These are phyloP conservation scores for Myotis daubentonii DNA, from an alignment of 2,797 vertebrate species.

Conservation along the genomic window DNA sequence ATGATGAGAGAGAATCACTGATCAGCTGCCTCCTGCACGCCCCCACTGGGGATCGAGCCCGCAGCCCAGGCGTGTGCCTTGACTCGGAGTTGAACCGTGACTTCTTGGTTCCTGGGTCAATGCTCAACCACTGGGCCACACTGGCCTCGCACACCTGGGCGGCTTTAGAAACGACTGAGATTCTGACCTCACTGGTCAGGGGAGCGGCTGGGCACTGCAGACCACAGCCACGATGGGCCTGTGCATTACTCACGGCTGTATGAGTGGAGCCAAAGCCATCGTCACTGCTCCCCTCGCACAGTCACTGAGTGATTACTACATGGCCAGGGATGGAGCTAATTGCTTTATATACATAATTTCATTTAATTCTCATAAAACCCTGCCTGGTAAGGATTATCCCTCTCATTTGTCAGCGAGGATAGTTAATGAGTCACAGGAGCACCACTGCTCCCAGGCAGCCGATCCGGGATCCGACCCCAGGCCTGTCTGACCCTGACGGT, in stretches of 20 bases:
- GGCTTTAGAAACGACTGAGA: not conserved
- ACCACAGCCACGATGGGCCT: not conserved
- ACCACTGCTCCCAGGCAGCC: not conserved
- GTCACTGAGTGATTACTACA: constrained; percentile 12
- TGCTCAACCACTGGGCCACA: too few relatives aligned
- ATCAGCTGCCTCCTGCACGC: too few relatives aligned
- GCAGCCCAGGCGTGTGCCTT: too few relatives aligned
- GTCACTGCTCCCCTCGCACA: not conserved
- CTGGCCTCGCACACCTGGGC: not conserved
- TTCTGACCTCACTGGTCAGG: not conserved
- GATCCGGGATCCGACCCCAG: not conserved
- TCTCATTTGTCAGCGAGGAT: not conserved
- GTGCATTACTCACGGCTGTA: not conserved
- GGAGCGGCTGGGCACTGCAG: not conserved
- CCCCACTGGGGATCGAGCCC: too few relatives aligned
- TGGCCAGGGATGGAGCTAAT: not conserved
- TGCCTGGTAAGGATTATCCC: not conserved
- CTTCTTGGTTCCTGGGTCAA: too few relatives aligned
- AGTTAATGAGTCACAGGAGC: not conserved
- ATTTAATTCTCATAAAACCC: constrained; percentile 35
- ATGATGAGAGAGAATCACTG: too few relatives aligned
- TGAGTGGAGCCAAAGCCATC: not conserved
- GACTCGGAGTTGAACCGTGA: too few relatives aligned
- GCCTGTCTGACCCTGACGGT: not conserved
- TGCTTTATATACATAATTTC: not conserved